These are phyloP conservation scores for Patagioenas fasciata DNA, from an alignment of 2,113 vertebrate species.

Conservation along the genomic window DNA sequence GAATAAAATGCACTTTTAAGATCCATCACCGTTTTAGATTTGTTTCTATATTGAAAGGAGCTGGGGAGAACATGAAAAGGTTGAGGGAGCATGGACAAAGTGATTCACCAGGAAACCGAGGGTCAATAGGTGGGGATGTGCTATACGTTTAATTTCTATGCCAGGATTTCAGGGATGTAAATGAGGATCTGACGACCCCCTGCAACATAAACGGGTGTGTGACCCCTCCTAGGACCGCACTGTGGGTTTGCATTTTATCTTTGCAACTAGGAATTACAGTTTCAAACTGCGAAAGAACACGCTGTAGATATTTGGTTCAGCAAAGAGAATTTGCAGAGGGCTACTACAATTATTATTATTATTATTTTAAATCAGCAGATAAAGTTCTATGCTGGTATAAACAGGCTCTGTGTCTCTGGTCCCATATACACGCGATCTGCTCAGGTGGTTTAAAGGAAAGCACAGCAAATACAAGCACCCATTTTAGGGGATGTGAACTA, in stretches of 20 bases:
- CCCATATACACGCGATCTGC: background rate
- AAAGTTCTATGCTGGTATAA: background rate
- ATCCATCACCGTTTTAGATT: background rate
- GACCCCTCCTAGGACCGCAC: background rate
- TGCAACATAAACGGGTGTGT: background rate
- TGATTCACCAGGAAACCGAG: background rate
- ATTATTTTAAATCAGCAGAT: background rate
- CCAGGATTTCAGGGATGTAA: background rate
- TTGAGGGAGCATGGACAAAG: background rate
- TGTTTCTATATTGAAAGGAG: background rate
- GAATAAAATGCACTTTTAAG: background rate
- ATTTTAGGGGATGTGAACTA: background rate
- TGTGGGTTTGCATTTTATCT: background rate
- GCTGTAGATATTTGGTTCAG: background rate
- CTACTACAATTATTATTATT: too few species aligned
- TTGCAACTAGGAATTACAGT: background rate
- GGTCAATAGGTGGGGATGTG: background rate
- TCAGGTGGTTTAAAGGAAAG: background rate
- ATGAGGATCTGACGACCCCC: background rate
- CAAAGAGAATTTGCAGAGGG: background rate
- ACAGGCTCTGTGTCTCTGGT: accelerated
- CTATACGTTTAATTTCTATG: background rate
- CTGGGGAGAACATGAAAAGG: background rate
- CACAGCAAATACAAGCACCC: background rate
- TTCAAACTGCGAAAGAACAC: background rate